Evolutionary conservation across 1,140 invertebrate genomes (phyloP), one percentile per base, ranked within the genome.

Genomic region (Armadillidium nasatum): DNA sequence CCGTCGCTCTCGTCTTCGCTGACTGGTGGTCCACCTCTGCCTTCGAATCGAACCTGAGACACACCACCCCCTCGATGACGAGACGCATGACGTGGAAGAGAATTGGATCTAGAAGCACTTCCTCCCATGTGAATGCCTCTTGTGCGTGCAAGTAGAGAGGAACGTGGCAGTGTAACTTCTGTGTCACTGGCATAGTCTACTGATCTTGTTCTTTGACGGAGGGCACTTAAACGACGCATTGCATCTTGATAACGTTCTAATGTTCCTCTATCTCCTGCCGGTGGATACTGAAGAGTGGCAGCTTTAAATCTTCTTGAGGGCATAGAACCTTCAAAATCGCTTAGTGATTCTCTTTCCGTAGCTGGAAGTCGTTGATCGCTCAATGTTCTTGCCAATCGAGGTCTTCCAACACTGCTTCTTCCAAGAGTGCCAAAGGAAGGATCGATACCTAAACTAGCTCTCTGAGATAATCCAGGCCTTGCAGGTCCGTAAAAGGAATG

Each of bases 131-230:
- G 69, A 80, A 81, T 54, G 81, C 83, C 66, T 78, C 82, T 21
- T 80, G 83, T 75, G 54, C 80, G 60, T 9, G 80, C 77, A 70
- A 78, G 75, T 21, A 81, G 73, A 9, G 78, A 76, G 50, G 79
- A 78, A 45, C 79, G 46, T 10, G 80, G 78, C 0, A 91, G 78
- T 68, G 84, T 91, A 0, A 93, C 92, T 87, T 98, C 96, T 0
- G 95, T 97, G 83, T 98, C 96, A 15, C 95, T 97, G 45, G 93
- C 93, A 84, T 95, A 95, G 85, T 95, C 94, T 79, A 95, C 86
- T 68, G 91, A 82, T 44, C 78, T 70, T 11, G 79, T 79, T 54
- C 82, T 69, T 70, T 83, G 81, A 7, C 84, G 82, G 22, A 83
- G 81, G 23, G 83, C 81, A 67, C 82, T 81, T 11, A 81, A 79